Conservation (phyloP, 2,113 vertebrate species). For the Corydoras sp. region DNA sequence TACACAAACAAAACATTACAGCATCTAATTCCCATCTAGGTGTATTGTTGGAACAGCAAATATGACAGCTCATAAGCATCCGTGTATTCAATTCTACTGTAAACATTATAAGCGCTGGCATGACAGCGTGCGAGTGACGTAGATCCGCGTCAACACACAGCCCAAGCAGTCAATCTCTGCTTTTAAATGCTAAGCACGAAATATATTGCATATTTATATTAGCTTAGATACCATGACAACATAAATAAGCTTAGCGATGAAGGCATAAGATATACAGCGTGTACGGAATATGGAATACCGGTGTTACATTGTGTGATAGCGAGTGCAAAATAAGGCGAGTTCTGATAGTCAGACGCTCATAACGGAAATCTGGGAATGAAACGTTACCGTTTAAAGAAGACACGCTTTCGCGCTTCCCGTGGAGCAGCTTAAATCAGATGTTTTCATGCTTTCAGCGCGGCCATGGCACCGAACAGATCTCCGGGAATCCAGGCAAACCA, state of each 20-base stretch:
- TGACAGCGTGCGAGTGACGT: neutral
- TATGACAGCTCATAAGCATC: no score
- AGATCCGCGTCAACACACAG: neutral
- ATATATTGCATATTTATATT: neutral
- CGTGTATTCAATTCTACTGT: no score
- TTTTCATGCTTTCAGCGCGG: conserved; percentile 42
- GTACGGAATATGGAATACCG: no score
- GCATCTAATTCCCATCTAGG: no score
- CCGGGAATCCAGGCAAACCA: conserved; percentile 14
- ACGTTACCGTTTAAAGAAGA: conserved; percentile 37
- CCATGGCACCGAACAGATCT: conserved; percentile 18
- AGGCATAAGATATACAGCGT: no score
- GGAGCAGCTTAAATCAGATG: conserved; percentile 14
- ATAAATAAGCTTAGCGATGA: no score
- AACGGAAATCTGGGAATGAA: neutral
- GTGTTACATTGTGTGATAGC: neutral
- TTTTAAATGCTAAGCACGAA: neutral
- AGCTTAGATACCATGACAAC: no score
- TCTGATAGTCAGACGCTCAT: neutral
- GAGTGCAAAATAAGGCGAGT: neutral
- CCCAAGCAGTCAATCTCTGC: neutral
- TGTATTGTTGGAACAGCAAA: no score
- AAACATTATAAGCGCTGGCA: neutral
- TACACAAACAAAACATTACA: no score
- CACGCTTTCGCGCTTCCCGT: conserved; percentile 30